phyloP scores from a whole-genome alignment of 2,888 invertebrate species.

The Diaprepes abbreviatus region DNA sequence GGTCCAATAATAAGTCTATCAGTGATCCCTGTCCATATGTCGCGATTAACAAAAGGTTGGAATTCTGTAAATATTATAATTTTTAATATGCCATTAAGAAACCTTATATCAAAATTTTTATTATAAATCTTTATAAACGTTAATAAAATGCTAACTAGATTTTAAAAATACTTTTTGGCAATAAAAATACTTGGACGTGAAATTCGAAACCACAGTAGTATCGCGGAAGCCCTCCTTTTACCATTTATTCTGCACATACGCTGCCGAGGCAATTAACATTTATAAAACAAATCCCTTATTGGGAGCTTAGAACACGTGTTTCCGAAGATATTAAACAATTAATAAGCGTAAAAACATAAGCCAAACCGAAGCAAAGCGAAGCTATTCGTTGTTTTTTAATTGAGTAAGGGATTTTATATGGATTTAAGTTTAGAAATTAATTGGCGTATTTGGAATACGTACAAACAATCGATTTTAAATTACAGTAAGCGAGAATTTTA shows the following conservation, averaged over 20 bases:
- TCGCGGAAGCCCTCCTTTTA: constrained; percentile 33
- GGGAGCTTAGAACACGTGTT: constrained; percentile 66
- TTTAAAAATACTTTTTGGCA: constrained; percentile 14
- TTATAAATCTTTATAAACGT: neutral
- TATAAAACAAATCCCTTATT: constrained; percentile 67
- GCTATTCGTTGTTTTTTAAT: constrained; percentile 42
- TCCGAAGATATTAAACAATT: constrained; percentile 67
- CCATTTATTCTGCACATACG: constrained; percentile 57
- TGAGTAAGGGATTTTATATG: constrained; percentile 16
- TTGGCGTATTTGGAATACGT: neutral
- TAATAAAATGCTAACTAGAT: constrained; percentile 26
- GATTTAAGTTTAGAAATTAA: constrained; percentile 20
- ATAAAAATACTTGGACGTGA: constrained; percentile 40
- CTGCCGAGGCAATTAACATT: constrained; percentile 65
- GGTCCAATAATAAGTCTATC: no score
- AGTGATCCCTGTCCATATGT: no score
- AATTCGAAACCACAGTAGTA: constrained; percentile 30
- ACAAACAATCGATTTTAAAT: constrained; percentile 3
- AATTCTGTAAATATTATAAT: no score
- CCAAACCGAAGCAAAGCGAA: constrained; percentile 15
- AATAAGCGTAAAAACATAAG: constrained; percentile 57
- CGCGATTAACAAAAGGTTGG: no score
- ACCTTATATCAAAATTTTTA: no score
- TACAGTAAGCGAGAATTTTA: no score
- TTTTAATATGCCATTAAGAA: no score